These are phyloP conservation scores for Ramphastos sulfuratus DNA, from an alignment of 2,113 vertebrate genomes.

Conservation along the genomic window DNA sequence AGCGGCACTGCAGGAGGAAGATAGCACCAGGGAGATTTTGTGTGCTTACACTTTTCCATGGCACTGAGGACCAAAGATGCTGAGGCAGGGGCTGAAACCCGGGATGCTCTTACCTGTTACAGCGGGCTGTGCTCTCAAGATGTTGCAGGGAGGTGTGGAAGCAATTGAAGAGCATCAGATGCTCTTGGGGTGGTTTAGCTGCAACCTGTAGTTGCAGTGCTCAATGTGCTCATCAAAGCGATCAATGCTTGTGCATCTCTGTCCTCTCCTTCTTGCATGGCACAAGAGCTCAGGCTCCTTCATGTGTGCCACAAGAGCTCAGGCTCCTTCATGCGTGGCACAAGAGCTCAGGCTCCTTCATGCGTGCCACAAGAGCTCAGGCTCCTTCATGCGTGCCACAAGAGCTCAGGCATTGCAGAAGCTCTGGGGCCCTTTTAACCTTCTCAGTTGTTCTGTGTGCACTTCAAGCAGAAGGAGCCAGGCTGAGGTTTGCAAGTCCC, in stretches of 20 bases:
- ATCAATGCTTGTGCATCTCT: neutral
- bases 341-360: no score
- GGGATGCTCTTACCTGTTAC: neutral
- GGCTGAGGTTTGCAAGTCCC: neutral
- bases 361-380: no score
- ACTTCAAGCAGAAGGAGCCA: neutral
- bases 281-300: no score
- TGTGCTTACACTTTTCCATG: neutral
- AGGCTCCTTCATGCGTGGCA: no score
- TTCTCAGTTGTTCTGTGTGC: neutral
- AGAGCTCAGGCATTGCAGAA: no score
- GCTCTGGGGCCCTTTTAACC: no score
- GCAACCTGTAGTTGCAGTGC: neutral
- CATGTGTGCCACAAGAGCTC: no score
- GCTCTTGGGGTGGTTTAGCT: neutral
- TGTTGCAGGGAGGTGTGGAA: neutral
- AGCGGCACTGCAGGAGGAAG: neutral
- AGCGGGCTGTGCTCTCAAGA: neutral
- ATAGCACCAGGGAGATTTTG: neutral
- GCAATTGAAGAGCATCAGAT: neutral
- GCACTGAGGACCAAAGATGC: neutral
- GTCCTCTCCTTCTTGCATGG: no score
- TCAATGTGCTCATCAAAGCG: neutral
- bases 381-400: no score
- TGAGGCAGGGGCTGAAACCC: accelerated